phyloP scores from a whole-genome alignment of 2,113 vertebrate species.

The Anhinga rufa region DNA sequence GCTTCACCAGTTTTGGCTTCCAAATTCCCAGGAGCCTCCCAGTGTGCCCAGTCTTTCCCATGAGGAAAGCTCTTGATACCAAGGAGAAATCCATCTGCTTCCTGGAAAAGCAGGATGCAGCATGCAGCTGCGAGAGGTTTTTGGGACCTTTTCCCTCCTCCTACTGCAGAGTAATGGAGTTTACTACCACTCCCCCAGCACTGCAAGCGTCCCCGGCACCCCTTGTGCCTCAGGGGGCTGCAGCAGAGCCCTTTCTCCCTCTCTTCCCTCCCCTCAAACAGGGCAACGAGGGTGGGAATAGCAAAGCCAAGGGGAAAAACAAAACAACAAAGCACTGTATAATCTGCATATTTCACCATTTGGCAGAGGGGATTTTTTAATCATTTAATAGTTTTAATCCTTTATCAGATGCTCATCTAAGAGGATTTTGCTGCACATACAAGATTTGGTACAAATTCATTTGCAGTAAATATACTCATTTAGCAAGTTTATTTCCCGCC shows the following conservation, averaged over 20 bases:
- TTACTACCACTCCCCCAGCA: background rate
- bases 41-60: background rate
- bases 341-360: slow-evolving; percentile 36
- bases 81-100: background rate
- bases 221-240: background rate
- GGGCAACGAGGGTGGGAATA: background rate
- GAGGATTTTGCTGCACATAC: slow-evolving; percentile 27
- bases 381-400: slow-evolving; percentile 48
- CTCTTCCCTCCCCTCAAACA: background rate
- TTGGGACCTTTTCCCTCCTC: background rate
- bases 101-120: background rate
- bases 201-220: background rate
- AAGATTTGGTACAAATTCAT: slow-evolving; percentile 42
- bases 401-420: slow-evolving; percentile 45
- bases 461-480: slow-evolving; percentile 25
- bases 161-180: background rate
- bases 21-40: background rate
- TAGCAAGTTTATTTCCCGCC: background rate
- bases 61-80: background rate
- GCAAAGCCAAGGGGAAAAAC: background rate
- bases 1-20: background rate
- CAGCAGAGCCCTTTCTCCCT: background rate
- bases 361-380: slow-evolving; percentile 19
- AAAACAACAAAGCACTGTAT: background rate
- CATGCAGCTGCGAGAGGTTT: background rate